phyloP scores from a whole-genome alignment of 2,113 vertebrate species.

The Myocastor coypus region DNA sequence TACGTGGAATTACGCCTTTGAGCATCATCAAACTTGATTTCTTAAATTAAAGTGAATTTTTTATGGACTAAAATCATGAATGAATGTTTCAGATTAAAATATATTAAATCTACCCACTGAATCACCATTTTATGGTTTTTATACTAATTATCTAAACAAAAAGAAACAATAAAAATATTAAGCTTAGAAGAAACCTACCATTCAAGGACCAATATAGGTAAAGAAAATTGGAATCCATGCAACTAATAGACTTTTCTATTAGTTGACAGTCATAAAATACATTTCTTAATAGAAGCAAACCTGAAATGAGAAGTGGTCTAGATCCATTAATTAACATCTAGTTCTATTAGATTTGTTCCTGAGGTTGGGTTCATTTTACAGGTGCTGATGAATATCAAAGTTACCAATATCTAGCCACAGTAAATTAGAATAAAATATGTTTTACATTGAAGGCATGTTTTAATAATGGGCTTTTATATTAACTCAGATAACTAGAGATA shows the following conservation, averaged over 20 bases:
- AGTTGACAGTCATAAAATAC: constrained; percentile 72
- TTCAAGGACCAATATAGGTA: constrained; percentile 82
- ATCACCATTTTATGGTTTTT: constrained; percentile 69
- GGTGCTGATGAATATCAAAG: constrained; percentile 84
- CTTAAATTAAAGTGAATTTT: constrained; percentile 27
- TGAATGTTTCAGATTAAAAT: constrained; percentile 65
- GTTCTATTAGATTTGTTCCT: constrained; percentile 84
- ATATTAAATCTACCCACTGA: constrained; percentile 45
- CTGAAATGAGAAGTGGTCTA: constrained; percentile 84
- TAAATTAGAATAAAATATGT: constrained; percentile 77
- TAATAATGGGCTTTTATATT: constrained; percentile 80
- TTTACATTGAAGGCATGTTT: constrained; percentile 69
- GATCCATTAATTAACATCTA: constrained; percentile 88
- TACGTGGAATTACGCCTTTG: background rate
- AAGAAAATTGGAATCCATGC: constrained; percentile 86
- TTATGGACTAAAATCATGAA: constrained; percentile 47
- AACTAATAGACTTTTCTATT: constrained; percentile 86
- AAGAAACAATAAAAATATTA: constrained; percentile 80
- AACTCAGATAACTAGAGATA: constrained; percentile 71
- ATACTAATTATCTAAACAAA: constrained; percentile 67
- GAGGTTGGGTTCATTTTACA: constrained; percentile 86
- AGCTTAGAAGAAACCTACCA: constrained; percentile 76
- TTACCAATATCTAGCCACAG: constrained; percentile 70
- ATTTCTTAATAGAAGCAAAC: constrained; percentile 79
- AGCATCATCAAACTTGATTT: background rate